These are phyloP conservation scores for Cantharis flavilabris DNA, from an alignment of 2,888 invertebrate genomes.

Conservation along the genomic window DNA sequence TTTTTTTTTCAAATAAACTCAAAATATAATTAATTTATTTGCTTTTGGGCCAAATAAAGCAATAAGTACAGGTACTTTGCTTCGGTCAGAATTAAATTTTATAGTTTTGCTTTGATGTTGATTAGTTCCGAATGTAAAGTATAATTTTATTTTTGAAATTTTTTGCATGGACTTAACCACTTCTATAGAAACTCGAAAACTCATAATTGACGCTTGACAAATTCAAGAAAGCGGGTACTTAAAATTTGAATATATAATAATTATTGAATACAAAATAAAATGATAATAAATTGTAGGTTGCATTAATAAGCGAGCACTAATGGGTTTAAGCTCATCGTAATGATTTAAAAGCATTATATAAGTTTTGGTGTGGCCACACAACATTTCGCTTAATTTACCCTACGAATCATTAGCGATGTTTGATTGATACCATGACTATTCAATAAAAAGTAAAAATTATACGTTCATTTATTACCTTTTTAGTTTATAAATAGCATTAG, in stretches of 20 bases:
- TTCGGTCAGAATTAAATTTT: background rate
- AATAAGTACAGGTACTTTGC: no score
- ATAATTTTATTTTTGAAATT: background rate
- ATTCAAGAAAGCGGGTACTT: background rate
- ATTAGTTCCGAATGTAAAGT: background rate
- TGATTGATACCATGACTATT: slow-evolving; percentile 4
- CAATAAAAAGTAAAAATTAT: slow-evolving; percentile 1
- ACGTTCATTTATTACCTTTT: background rate
- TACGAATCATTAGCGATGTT: slow-evolving; percentile 5
- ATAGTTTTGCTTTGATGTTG: background rate
- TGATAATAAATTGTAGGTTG: background rate
- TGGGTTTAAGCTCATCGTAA: background rate
- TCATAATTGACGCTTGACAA: background rate
- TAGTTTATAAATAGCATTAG: background rate
- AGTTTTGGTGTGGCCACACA: slow-evolving; percentile 1
- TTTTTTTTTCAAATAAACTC: background rate
- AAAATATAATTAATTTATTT: no score
- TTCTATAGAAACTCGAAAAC: background rate
- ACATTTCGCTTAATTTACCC: slow-evolving; percentile 1
- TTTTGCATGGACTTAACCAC: no score
- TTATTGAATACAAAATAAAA: background rate
- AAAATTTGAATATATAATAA: background rate
- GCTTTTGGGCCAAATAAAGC: background rate
- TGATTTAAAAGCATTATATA: background rate
- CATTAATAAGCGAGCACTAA: background rate